Conservation (phyloP, 2,113 vertebrate species). For the Junco hyemalis region DNA sequence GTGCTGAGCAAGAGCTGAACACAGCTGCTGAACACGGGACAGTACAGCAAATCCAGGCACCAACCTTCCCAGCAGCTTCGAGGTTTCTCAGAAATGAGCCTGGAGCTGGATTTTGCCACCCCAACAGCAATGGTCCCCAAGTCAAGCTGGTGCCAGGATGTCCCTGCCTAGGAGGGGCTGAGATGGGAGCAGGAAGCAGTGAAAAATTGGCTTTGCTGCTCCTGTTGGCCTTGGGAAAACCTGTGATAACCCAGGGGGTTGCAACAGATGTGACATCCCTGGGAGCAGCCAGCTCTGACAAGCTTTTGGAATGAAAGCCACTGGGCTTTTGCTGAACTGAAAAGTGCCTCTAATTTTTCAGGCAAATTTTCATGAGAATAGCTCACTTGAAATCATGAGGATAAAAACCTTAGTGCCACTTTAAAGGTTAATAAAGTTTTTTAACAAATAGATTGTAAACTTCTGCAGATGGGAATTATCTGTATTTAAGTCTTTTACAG, state of each 20-base stretch:
- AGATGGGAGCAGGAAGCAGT: not conserved
- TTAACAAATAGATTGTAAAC: not conserved
- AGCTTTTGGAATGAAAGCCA: not conserved
- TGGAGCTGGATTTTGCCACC: not conserved
- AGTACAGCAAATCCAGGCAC: not conserved
- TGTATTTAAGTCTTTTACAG: not conserved
- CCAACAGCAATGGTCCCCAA: not conserved
- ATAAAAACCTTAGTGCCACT: not conserved
- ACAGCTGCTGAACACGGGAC: fast-evolving
- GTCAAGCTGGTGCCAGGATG: not conserved
- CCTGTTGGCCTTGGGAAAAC: not conserved
- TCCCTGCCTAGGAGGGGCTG: not conserved
- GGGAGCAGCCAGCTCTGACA: not conserved
- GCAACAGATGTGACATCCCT: fast-evolving
- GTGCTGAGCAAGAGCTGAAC: not conserved
- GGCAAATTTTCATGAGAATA: not conserved
- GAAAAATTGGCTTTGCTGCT: not conserved
- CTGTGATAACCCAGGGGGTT: not conserved
- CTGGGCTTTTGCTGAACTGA: not conserved
- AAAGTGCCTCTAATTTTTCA: not conserved
- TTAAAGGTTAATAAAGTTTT: not conserved
- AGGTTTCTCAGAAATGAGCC: not conserved
- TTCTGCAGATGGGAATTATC: not conserved
- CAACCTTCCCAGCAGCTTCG: not conserved
- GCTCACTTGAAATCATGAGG: not conserved